Evolutionary conservation across 2,797 vertebrate species (phyloP).

Genomic region (Rhyacichthys aspro): DNA sequence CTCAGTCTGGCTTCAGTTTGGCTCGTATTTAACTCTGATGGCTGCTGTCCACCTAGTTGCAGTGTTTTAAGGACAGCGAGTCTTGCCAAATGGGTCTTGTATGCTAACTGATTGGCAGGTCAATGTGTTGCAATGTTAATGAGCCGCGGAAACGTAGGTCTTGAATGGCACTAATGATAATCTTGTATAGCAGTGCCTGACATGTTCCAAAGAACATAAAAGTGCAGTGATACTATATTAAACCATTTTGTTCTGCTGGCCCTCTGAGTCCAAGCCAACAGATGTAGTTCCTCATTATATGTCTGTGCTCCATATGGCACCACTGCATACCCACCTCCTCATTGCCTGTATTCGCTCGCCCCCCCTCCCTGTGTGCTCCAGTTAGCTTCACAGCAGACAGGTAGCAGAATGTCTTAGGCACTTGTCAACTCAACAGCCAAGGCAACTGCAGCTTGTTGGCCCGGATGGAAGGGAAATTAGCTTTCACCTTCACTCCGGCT

Average conservation of each 20-base stretch:
- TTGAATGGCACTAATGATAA: conserved; percentile 23
- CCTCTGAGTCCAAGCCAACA: conserved; percentile 65
- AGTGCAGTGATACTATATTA: conserved; percentile 67
- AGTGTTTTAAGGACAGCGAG: conserved; percentile 45
- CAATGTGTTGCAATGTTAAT: conserved; percentile 41
- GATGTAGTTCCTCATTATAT: conserved; percentile 76
- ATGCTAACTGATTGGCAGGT: conserved; percentile 51
- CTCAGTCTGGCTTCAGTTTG: conserved; percentile 19
- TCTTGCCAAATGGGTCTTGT: conserved; percentile 41
- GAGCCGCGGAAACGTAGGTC: conserved; percentile 28
- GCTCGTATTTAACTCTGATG: conserved; percentile 34
- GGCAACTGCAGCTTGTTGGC: conserved; percentile 42
- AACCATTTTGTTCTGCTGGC: conserved; percentile 73
- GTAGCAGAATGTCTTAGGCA: conserved; percentile 52
- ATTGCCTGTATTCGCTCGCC: conserved; percentile 16
- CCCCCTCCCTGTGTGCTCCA: conserved; percentile 26
- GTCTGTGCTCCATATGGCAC: conserved; percentile 74
- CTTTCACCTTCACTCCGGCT: conserved; percentile 52
- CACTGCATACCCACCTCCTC: conserved; percentile 43
- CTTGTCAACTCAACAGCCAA: conserved; percentile 53
- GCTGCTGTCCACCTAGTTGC: conserved; percentile 43
- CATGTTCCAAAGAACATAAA: conserved; percentile 52
- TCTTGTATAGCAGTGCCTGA: conserved; percentile 35
- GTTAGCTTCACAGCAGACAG: conserved; percentile 58
- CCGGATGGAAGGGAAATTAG: conserved; percentile 55